Conservation (phyloP, 2,797 vertebrate species). For the Lagocephalus sceleratus region DNA sequence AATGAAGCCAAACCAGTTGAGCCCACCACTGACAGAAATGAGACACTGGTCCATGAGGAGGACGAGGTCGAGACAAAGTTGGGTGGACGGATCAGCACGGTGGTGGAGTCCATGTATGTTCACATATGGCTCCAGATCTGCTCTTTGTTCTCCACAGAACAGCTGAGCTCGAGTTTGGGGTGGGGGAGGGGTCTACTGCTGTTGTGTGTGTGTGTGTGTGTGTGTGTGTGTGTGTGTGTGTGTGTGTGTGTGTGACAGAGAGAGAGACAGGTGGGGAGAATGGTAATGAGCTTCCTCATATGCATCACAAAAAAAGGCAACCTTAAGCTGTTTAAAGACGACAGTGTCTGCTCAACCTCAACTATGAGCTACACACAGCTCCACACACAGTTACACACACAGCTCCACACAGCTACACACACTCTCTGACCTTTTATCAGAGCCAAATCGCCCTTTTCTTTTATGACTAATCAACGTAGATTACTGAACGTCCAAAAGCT, state of each 20-base stretch:
- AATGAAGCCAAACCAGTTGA: no score
- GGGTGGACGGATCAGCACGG: not conserved
- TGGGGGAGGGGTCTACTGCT: slow-evolving; percentile 14
- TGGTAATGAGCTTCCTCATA: slow-evolving; percentile 48
- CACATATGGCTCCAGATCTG: not conserved
- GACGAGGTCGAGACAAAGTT: no score
- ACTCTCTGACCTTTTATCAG: not conserved
- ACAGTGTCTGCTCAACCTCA: not conserved
- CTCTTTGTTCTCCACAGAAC: slow-evolving; percentile 23
- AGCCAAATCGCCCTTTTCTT: not conserved
- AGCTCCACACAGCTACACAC: no score
- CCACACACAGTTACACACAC: no score
- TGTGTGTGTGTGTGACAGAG: not conserved
- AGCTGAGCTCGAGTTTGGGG: not conserved
- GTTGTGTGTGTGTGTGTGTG: not conserved
- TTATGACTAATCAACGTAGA: no score
- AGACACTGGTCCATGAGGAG: no score
- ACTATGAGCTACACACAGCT: not conserved
- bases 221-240: not conserved
- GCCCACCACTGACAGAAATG: no score
- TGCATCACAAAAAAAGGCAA: slow-evolving; percentile 48
- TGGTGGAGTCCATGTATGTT: not conserved
- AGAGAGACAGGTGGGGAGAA: slow-evolving; percentile 34
- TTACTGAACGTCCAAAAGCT: no score
- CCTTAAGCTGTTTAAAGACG: not conserved